Evolutionary conservation across 2,797 vertebrate species (phyloP).

Genomic region (Carcharodon carcharias): DNA sequence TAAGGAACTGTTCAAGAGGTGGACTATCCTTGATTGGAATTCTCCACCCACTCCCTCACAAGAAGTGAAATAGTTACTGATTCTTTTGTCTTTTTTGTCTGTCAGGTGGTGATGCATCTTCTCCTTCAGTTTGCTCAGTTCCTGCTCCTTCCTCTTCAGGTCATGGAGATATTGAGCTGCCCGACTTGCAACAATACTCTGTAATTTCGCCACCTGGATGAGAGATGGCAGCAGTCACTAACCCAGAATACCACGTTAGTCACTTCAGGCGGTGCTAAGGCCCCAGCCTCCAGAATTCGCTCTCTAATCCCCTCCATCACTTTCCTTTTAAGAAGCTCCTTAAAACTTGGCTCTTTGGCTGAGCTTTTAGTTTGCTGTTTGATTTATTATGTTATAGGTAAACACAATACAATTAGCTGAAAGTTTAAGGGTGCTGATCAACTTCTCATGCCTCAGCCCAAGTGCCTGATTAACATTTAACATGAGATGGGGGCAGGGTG

Average conservation of each 20-base stretch:
- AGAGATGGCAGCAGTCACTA: neutral
- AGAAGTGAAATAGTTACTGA: neutral
- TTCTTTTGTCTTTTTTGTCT: conserved; percentile 34
- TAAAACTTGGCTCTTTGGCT: no score
- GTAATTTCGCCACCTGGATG: neutral
- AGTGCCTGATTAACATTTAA: no score
- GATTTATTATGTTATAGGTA: no score
- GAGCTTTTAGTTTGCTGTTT: neutral
- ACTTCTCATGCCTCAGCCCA: no score
- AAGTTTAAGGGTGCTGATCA: no score
- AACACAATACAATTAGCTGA: no score
- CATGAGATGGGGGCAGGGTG: no score
- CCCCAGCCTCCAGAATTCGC: neutral
- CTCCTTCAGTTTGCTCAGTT: conserved; percentile 38
- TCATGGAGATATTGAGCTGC: conserved; percentile 20
- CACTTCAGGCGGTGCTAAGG: no score
- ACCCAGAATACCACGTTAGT: neutral
- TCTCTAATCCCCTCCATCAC: neutral
- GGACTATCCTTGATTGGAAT: neutral
- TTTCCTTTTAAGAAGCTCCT: no score
- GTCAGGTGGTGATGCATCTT: conserved; percentile 5
- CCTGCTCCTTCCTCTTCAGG: conserved; percentile 36
- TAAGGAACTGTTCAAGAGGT: neutral
- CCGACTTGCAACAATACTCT: neutral
- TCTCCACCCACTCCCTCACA: neutral